Evolutionary conservation across 2,888 invertebrate species (phyloP), one percentile per base, ranked within the genome.

Genomic region (Crocallis elinguaria): DNA sequence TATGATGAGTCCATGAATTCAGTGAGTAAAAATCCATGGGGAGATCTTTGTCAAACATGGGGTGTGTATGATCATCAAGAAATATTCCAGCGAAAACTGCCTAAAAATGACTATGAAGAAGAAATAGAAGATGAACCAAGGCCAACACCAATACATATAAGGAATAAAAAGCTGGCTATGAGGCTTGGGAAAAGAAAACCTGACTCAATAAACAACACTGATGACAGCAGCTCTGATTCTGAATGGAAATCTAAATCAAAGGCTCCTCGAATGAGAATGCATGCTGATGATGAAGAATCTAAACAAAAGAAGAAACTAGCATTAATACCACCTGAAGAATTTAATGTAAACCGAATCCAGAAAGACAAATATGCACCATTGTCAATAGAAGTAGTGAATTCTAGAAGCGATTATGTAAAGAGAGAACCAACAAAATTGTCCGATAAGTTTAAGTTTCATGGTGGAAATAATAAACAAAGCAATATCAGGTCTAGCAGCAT

Each of bases 251-350:
- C 86, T 52, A 93, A 93, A 70, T 93, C 92, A 41, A 95, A 95
- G 84, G 83, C 93, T 37, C 94, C 95, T 6, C 87, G 95, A 69
- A 96, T 96, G 96, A 90, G 96, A 68, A 97, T 97, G 96, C 96
- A 95, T 80, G 97, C 97, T n/a, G 97, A 96, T 82, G 96, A 96
- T 74, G 95, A 96, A 82, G 96, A 96, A 79, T 93, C 94, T 49
- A 94, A 93, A 72, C 83, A 72, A 63, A 86, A 81, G 68, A 85
- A 67, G 67, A 82, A 66, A 67, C 73, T 69, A 60, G 45, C 55
- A 56, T 64, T 50, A 49, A 76, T 67, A 67, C 65, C 65, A 49
- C 60, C 67, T 12, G 64, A 71, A 59, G 70, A 76, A 11, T 14
- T 41, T 1, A 49, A 41, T 7, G 11, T 25, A 11, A 33, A 37